A percentile compares a stretch with the other conserved stretches of the same genome.
Conservation (phyloP, 2,888 invertebrate genomes). For the Orthosia incerta region DNA sequence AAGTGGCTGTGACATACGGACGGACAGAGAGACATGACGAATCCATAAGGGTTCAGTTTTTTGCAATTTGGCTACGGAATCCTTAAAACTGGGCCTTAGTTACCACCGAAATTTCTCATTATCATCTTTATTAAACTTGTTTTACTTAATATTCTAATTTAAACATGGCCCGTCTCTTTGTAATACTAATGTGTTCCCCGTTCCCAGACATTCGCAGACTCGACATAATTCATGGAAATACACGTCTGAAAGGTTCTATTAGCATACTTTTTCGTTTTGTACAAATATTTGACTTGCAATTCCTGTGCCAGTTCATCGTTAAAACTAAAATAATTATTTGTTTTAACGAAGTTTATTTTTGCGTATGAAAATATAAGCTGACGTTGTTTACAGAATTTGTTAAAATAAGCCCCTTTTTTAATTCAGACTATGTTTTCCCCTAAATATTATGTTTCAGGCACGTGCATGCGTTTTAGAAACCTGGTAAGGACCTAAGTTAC, state of each 20-base stretch:
- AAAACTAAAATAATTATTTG: conserved; percentile 47
- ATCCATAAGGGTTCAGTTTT: too few species aligned
- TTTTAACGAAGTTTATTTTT: conserved; percentile 30
- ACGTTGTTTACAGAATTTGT: background rate
- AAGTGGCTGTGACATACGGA: too few species aligned
- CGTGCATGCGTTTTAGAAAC: background rate
- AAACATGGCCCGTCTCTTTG: conserved; percentile 52
- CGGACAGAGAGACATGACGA: too few species aligned
- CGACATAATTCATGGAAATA: conserved; percentile 52
- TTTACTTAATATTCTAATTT: conserved; percentile 51
- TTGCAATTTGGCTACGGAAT: too few species aligned
- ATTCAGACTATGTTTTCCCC: too few species aligned
- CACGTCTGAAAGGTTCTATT: conserved; percentile 45
- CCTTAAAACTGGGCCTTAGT: too few species aligned
- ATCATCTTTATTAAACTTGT: conserved; percentile 17
- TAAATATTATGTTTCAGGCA: too few species aligned
- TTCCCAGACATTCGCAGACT: conserved; percentile 41
- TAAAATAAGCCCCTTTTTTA: background rate
- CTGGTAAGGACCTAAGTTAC: background rate
- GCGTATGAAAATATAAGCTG: conserved; percentile 10
- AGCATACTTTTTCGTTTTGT: conserved; percentile 51
- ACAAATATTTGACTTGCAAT: conserved; percentile 46
- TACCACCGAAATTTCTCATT: conserved; percentile 1
- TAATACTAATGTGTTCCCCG: conserved; percentile 43
- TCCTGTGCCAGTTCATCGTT: conserved; percentile 27